A percentile compares a stretch with the other conserved stretches of the same genome.
Evolutionary conservation across 2,888 invertebrate genomes (phyloP).

Genomic region (Caenorhabditis zanzibari): DNA sequence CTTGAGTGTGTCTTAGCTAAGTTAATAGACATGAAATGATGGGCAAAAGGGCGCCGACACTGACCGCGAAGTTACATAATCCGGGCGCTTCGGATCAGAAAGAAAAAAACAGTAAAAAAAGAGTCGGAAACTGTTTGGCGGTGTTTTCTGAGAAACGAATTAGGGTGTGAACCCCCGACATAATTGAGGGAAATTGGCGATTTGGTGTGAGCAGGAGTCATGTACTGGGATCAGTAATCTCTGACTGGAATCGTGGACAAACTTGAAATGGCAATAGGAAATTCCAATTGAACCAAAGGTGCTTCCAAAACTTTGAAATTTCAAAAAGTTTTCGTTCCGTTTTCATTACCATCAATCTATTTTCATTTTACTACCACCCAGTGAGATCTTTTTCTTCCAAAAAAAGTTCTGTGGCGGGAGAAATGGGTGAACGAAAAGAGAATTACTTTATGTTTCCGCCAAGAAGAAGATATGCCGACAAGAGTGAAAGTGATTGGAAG

Average conservation of each 20-base stretch:
- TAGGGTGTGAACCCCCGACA: not conserved
- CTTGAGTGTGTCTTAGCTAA: conserved; percentile 31
- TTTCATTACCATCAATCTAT: conserved; percentile 33
- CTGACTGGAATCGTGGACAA: too few relatives aligned
- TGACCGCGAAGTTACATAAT: conserved; percentile 47
- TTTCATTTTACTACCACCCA: conserved; percentile 37
- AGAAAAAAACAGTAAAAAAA: conserved; percentile 4
- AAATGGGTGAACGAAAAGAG: conserved; percentile 35
- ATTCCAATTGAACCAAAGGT: not conserved
- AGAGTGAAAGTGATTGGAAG: conserved; percentile 39
- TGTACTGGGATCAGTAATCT: not conserved
- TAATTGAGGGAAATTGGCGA: not conserved
- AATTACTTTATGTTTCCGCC: conserved; percentile 33
- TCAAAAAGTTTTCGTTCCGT: conserved; percentile 4
- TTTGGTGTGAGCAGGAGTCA: not conserved
- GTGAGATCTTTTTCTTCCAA: conserved; percentile 10
- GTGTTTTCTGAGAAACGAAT: conserved; percentile 1
- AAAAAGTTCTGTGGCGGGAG: conserved; percentile 53
- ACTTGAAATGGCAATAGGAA: too few relatives aligned
- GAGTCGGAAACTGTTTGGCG: conserved; percentile 21
- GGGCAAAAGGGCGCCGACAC: conserved; percentile 14
- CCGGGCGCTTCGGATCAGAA: conserved; percentile 24
- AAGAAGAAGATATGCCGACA: conserved; percentile 22
- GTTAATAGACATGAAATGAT: conserved; percentile 37
- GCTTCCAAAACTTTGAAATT: not conserved